These are phyloP conservation scores for Zingel zingel DNA, from an alignment of 2,113 vertebrate genomes.

Conservation along the genomic window DNA sequence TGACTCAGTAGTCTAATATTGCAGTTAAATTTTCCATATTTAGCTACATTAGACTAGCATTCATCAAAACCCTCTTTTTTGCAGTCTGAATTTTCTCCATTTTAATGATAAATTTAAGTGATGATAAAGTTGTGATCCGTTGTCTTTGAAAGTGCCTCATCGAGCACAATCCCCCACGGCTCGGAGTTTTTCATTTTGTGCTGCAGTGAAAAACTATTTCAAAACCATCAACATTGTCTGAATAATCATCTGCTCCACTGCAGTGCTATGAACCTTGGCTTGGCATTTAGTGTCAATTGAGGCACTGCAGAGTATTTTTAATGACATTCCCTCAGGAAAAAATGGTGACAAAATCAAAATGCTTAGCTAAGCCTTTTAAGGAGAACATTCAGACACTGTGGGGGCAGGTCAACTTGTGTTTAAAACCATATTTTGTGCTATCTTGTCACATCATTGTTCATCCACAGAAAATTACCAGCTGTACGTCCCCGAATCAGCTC, in stretches of 20 bases:
- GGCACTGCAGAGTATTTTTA: constrained; percentile 64
- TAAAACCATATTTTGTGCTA: neutral
- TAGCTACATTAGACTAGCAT: constrained; percentile 44
- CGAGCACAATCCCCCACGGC: constrained; percentile 29
- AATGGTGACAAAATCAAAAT: constrained; percentile 52
- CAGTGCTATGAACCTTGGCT: constrained; percentile 49
- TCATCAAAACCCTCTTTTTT: constrained; percentile 46
- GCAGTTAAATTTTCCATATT: constrained; percentile 40
- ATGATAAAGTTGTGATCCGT: constrained; percentile 43
- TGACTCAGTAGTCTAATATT: constrained; percentile 28
- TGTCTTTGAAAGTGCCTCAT: constrained; percentile 58
- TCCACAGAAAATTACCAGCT: constrained; percentile 94
- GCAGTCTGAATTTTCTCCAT: constrained; percentile 29
- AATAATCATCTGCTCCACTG: constrained; percentile 47
- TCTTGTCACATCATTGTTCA: constrained; percentile 15
- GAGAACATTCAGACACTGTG: constrained; percentile 20
- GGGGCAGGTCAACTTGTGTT: constrained; percentile 11
- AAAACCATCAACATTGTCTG: constrained; percentile 59
- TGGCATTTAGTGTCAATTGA: constrained; percentile 58
- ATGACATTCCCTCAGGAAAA: constrained; percentile 64
- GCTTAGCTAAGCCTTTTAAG: constrained; percentile 52
- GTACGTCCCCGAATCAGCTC: constrained; percentile 95
- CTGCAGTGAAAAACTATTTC: constrained; percentile 37
- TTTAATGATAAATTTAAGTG: constrained; percentile 58
- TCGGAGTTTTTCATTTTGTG: constrained; percentile 36